A percentile compares a stretch with the other conserved stretches of the same genome.
Conservation (phyloP, 2,888 invertebrate species). For the Drosophila koepferae region DNA sequence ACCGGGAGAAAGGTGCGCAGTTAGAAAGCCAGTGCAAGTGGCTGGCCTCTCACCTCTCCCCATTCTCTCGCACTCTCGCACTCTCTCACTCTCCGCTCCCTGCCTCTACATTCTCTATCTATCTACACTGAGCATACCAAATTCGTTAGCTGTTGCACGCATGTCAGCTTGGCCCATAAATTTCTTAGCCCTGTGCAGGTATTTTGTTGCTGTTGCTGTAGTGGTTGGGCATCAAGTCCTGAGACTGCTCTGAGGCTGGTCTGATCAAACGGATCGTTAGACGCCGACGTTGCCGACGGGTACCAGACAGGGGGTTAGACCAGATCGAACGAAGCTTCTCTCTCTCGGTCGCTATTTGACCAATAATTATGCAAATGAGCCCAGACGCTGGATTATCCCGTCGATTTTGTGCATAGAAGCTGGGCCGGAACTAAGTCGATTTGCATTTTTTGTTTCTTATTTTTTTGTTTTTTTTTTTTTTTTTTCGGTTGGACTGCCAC, state of each 20-base stretch:
- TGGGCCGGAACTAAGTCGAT: conserved; percentile 77
- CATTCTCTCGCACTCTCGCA: neutral
- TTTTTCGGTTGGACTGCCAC: conserved; percentile 19
- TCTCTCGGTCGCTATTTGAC: conserved; percentile 48
- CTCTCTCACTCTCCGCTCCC: neutral
- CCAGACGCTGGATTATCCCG: conserved; percentile 67
- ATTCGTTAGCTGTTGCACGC: conserved; percentile 55
- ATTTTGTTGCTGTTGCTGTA: conserved; percentile 12
- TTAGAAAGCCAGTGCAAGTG: conserved; percentile 55
- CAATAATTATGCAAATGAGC: conserved; percentile 79
- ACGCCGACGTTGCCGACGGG: conserved; percentile 66
- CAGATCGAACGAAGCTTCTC: conserved; percentile 22
- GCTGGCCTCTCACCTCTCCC: conserved; percentile 11
- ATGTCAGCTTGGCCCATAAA: conserved; percentile 68
- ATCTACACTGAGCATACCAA: conserved; percentile 32
- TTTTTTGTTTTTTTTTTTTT: neutral
- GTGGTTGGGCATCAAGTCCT: conserved; percentile 35
- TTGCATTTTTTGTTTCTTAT: conserved; percentile 62
- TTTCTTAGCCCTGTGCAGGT: conserved; percentile 49
- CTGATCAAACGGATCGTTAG: conserved; percentile 77
- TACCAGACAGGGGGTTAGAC: conserved; percentile 33
- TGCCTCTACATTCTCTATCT: neutral
- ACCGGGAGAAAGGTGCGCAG: conserved; percentile 71
- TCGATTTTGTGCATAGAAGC: conserved; percentile 69
- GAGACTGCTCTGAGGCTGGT: conserved; percentile 23